Evolutionary conservation across 2,888 invertebrate genomes (phyloP), one percentile per base, ranked within the genome.

Genomic region (Cheilosia scutellata): DNA sequence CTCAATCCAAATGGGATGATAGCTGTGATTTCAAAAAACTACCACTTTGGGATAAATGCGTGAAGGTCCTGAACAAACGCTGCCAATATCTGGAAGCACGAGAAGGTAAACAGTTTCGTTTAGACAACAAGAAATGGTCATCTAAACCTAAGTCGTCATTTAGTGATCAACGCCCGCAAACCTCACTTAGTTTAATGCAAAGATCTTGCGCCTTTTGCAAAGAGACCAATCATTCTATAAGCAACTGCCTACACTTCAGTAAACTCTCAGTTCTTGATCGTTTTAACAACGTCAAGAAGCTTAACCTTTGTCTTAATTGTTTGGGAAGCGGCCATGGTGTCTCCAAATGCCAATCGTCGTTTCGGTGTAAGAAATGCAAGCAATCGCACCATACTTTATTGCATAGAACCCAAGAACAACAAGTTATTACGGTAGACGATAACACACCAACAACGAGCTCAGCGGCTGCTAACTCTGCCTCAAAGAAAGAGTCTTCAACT

Each of bases 1-100:
- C 74, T 1, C 31, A 74, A 53, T 25, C 40, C 0, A 76, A 66
- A 1, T 74, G 63, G 74, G 63, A 74, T 42, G 74, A 63, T n/a
- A 40, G 40, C 13, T 9, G 58, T 9, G 70, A 57, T 40, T 60
- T 33, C 11, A 51, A 25, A 20, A 40, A n/a, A 20, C 27, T 53
- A 5, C 16, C 51, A 25, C 3, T 3, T 49, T 49, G 20, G 49
- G 49, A 49, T 20, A 9, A 13, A 20, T 49, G 49, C n/a, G 49
- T 49, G 25, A 9, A 33, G 11, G 31, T 44, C 2, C 5, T 70
- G 2, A 70, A 44, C 47, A 70, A 70, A n/a, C 47, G 58, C 4
- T 70, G 70, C 37, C 70, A 58, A 4, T 57, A 47, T 33, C 33
- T 57, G 1, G 44, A 68, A 49, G 58, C 47, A 29, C 33, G 71